Evolutionary conservation across 2,888 invertebrate species (phyloP).

Genomic region (Spilosoma lubricipeda): DNA sequence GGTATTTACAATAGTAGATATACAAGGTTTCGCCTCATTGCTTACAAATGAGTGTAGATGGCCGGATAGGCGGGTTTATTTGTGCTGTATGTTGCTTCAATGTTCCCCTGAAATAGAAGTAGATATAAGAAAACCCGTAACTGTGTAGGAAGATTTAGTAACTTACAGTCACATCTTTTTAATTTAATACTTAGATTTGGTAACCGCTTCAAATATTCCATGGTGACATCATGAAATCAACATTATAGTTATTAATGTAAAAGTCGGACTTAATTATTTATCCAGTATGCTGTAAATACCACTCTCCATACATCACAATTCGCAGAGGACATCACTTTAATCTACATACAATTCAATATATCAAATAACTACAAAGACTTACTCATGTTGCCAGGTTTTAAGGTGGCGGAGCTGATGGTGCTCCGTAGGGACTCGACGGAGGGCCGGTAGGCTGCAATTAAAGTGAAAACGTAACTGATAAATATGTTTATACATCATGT

Average conservation of each 20-base stretch:
- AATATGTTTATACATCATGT: too few species aligned
- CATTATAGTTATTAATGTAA: too few species aligned
- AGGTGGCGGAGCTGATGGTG: slow-evolving; percentile 67
- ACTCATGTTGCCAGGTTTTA: slow-evolving; percentile 59
- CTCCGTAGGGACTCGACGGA: slow-evolving; percentile 57
- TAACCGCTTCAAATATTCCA: too few species aligned
- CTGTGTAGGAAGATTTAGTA: too few species aligned
- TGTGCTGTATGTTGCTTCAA: neutral
- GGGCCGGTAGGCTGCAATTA: slow-evolving; percentile 53
- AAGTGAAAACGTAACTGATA: neutral
- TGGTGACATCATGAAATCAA: too few species aligned
- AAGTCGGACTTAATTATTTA: too few species aligned
- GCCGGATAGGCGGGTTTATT: neutral
- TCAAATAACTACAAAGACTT: slow-evolving; percentile 26
- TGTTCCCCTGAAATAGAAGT: neutral
- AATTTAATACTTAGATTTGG: too few species aligned
- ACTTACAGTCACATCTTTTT: too few species aligned
- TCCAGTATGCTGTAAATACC: too few species aligned
- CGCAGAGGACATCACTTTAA: neutral
- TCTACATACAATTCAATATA: neutral
- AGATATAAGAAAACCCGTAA: neutral
- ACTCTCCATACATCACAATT: neutral
- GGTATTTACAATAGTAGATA: neutral
- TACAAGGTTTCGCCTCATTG: neutral
- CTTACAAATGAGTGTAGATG: neutral